Conservation (phyloP, 2,113 vertebrate species). For the Rhadina sibilatrix region DNA sequence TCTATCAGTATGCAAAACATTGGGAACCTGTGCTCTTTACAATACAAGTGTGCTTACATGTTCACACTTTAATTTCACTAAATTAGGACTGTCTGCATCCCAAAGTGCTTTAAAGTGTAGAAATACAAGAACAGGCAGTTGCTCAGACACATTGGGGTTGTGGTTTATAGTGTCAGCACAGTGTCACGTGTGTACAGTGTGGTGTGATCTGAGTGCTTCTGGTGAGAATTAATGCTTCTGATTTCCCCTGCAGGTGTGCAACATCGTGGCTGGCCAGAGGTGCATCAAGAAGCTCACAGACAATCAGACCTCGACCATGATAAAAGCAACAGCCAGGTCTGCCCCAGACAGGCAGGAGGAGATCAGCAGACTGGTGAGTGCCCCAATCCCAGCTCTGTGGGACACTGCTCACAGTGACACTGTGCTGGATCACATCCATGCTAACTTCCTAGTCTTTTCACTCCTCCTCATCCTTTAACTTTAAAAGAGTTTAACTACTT, state of each 20-base stretch:
- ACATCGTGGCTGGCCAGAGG: constrained; percentile 96
- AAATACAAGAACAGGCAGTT: accelerated
- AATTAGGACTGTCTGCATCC: not conserved
- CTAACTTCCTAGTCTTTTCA: not conserved
- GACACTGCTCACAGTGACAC: not conserved
- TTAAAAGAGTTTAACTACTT: not conserved
- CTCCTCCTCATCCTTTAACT: not conserved
- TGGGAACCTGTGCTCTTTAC: too few relatives aligned
- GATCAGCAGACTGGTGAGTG: constrained; percentile 95
- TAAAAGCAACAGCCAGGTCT: constrained; percentile 97
- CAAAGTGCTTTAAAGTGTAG: not conserved
- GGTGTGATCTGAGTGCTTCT: not conserved
- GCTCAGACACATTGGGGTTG: accelerated
- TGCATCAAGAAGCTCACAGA: constrained; percentile 99
- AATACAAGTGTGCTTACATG: not conserved
- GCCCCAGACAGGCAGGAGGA: constrained; percentile 97
- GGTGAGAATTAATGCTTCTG: not conserved
- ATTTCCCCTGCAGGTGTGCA: constrained; percentile 84
- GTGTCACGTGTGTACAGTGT: accelerated
- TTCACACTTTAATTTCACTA: not conserved
- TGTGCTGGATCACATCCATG: not conserved
- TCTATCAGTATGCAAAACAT: not conserved
- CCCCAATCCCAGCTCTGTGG: not conserved
- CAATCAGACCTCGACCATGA: constrained; percentile 99
- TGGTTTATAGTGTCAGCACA: accelerated